Evolutionary conservation across 2,113 vertebrate genomes (phyloP).

Genomic region (Podocnemis expansa): DNA sequence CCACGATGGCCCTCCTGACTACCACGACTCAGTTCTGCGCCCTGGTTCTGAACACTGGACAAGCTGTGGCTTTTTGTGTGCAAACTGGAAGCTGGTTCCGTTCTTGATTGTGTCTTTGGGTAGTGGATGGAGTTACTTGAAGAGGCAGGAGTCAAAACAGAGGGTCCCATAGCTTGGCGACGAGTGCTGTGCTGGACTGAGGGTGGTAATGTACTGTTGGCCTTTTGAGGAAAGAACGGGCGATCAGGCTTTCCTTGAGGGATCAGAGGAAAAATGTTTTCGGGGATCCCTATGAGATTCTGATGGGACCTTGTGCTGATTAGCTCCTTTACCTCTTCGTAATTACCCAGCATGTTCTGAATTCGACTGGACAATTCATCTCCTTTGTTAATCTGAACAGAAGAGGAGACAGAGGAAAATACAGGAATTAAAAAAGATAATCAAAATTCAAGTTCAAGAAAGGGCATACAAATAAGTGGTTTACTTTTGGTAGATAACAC

Average conservation of each 20-base stretch:
- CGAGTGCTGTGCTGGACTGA: conserved; percentile 72
- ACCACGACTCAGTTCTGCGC: not conserved
- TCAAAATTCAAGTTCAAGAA: not conserved
- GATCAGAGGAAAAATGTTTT: conserved; percentile 48
- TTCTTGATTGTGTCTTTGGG: conserved; percentile 68
- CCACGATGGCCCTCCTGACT: conserved; percentile 30
- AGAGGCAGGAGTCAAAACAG: conserved; percentile 50
- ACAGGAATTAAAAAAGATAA: not conserved
- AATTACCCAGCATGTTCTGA: conserved; percentile 93
- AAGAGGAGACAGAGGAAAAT: not conserved
- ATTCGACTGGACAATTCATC: conserved; percentile 93
- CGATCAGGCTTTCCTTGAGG: conserved; percentile 63
- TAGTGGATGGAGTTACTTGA: conserved; percentile 60
- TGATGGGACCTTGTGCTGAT: conserved; percentile 76
- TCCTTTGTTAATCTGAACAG: conserved; percentile 86
- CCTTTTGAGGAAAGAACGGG: conserved; percentile 65
- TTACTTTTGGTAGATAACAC: not conserved
- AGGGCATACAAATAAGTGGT: not conserved
- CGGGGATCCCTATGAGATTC: conserved; percentile 70
- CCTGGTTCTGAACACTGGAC: conserved; percentile 38
- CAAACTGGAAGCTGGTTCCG: conserved; percentile 52
- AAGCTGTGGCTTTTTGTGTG: conserved; percentile 54
- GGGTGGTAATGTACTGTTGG: conserved; percentile 47
- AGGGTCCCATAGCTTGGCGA: conserved; percentile 60
- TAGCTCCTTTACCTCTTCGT: conserved; percentile 88